phyloP scores from a whole-genome alignment of 1,140 invertebrate species.

The Lethrus apterus region DNA sequence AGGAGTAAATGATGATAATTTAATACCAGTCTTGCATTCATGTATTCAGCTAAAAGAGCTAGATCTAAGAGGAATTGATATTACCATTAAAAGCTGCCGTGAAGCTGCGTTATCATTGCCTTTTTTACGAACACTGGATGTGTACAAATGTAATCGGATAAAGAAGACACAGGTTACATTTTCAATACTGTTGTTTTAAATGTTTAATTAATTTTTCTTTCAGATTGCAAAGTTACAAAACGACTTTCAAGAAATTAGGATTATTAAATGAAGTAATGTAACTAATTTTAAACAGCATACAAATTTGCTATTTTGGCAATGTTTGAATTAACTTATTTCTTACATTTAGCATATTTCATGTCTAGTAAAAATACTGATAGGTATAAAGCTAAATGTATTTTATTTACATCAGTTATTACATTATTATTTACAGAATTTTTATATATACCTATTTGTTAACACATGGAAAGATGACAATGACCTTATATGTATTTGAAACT shows the following conservation, averaged over 20 bases:
- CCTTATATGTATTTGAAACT: no score
- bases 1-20: constrained; percentile 27
- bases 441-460: no score
- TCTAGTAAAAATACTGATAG: no score
- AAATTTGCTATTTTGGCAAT: no score
- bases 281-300: constrained; percentile 3
- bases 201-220: neutral
- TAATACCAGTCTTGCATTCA: constrained; percentile 25
- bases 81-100: constrained; percentile 28
- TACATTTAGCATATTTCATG: no score
- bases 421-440: no score
- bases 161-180: constrained; percentile 22
- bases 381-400: no score
- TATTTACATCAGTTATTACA: no score
- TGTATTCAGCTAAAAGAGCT: constrained; percentile 24
- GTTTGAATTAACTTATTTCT: no score
- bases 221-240: constrained; percentile 12
- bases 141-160: constrained; percentile 26
- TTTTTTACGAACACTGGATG: constrained; percentile 24
- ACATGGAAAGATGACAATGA: no score
- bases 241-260: constrained; percentile 17
- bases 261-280: constrained; percentile 12
- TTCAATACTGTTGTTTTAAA: neutral
- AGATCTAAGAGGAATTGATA: constrained; percentile 25
- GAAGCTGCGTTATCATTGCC: constrained; percentile 27